phyloP scores from a whole-genome alignment of 2,113 vertebrate species.

The zebrafish (Danio rerio) region DNA sequence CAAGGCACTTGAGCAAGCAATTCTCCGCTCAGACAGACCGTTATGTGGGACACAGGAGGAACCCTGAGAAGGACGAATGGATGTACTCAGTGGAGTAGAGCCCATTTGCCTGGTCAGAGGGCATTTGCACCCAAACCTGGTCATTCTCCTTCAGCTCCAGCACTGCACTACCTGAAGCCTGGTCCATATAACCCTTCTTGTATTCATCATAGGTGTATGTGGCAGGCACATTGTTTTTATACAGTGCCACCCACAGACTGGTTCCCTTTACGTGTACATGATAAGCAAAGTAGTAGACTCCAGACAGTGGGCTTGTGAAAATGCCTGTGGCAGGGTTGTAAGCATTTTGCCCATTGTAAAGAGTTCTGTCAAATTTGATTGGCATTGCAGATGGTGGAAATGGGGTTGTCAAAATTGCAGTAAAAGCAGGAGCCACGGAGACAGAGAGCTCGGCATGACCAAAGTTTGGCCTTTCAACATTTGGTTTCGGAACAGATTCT shows the following conservation, averaged over 20 bases:
- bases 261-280: slow-evolving; percentile 98
- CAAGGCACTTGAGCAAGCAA: slow-evolving; percentile 64
- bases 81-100: slow-evolving; percentile 98
- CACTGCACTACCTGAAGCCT: slow-evolving; percentile 96
- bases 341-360: slow-evolving; percentile 95
- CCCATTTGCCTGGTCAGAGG: slow-evolving; percentile 97
- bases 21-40: slow-evolving; percentile 61
- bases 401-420: slow-evolving; percentile 92
- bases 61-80: slow-evolving; percentile 98
- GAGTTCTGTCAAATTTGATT: slow-evolving; percentile 95
- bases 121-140: slow-evolving; percentile 98
- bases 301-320: slow-evolving; percentile 92
- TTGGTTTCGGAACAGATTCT: slow-evolving; percentile 81
- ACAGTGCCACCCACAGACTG: slow-evolving; percentile 96
- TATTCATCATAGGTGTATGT: slow-evolving; percentile 99
- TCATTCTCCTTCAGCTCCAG: slow-evolving; percentile 95
- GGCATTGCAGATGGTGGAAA: slow-evolving; percentile 95
- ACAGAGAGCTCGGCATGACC: slow-evolving; percentile 86
- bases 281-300: slow-evolving; percentile 98
- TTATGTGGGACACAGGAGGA: slow-evolving; percentile 98
- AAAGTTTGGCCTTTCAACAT: slow-evolving; percentile 83
- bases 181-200: slow-evolving; percentile 99
- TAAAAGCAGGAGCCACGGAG: slow-evolving; percentile 88
- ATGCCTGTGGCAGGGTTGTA: slow-evolving; percentile 92
- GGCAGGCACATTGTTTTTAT: slow-evolving; percentile 98